Base-by-base conservation (phyloP, 2,113 vertebrate species). In the Coracopsis vasa region DNA sequence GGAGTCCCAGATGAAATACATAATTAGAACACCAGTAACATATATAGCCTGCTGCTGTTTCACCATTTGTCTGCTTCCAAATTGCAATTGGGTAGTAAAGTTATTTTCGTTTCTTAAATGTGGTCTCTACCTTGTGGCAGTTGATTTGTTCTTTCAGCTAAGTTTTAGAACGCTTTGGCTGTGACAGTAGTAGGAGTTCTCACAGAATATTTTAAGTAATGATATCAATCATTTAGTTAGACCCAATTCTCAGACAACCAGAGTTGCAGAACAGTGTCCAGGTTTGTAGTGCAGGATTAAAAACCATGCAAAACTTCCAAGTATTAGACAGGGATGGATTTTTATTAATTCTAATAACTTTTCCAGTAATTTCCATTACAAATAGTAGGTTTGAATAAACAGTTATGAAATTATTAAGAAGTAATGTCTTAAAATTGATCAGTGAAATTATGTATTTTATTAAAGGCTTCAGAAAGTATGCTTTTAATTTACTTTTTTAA, bases 291-390 rank as follows among this genome's bases (percentile, higher is more conserved):
- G 67, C 81, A 96, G 88, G 62, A 88, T 94, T 93, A 94, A 97
- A 96, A 97, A 90, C 89, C 60, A 54, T 95, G 81, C 66, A 94
- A 89, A 95, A 97, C 94, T 67, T 77, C 78, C 37, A 92, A 65
- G 56, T 96, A 94, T 95, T 94, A 92, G 79, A 78, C 67, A 72
- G 74, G 50, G n/a, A 47, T 50, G 11, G 94, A 91, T 96, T 95
- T 97, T 97, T 95, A 95, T 92, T 93, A 80, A 85, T 96, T 92
- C 81, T 95, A 71, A 87, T 97, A 96, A 93, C 82, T 97, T 96
- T 92, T 83, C 83, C 75, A 60, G 75, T 85, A 77, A 89, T 96
- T 96, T 97, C 41, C 53, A 84, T 90, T 94, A 91, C 60, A 96
- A 91, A 95, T 87, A 95, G 42, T 92, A 81, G 31, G 83, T 93